Base-by-base conservation (phyloP, 2,888 invertebrate genomes). In the Eupithecia exiguata region DNA sequence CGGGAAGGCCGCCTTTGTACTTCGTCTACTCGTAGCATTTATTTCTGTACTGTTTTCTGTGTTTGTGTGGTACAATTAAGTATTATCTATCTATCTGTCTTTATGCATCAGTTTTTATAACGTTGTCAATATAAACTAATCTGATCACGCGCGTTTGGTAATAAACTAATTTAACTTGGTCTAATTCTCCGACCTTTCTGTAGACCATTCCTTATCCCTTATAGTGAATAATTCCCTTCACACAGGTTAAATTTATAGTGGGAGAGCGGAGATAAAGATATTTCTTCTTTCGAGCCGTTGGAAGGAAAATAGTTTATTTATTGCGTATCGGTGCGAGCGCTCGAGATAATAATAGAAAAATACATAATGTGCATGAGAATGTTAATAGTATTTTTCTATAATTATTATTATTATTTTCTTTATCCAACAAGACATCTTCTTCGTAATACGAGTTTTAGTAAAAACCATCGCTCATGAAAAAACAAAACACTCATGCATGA, bases 171-270 rank as follows among this genome's bases (percentile, higher is more conserved):
- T 72, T 71, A 75, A 49, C 68, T 68, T 71, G 36, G 67, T 69
- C 38, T 68, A 69, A 74, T 74, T 74, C 69, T 66, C 30, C 21
- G 58, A 70, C 35, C 58, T 63, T 53, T 21, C 40, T 25, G 38
- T 58, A 35, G 30, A 66, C 69, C 71, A 77, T 80, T 77, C 74
- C 66, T 80, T 77, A 75, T 65, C 74, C 67, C n/a, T 68, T 69
- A 46, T 73, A 72, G 76, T 77, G 70, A 79, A 81, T 81, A 81
- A 81, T 81, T 80, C 80, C 70, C 69, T 75, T 79, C 77, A 74
- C 79, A 79, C 69, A 77, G 77, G 77, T 74, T 78, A 75, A 68
- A 81, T 81, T 77, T 80, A 82, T 78, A 66, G 77, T 71, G 61
- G 70, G 40, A 72, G 16, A 40, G 61, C 30, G 75, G 71, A 74